Evolutionary conservation across 1,140 invertebrate genomes (phyloP).

Genomic region (Drosophila suzukii): DNA sequence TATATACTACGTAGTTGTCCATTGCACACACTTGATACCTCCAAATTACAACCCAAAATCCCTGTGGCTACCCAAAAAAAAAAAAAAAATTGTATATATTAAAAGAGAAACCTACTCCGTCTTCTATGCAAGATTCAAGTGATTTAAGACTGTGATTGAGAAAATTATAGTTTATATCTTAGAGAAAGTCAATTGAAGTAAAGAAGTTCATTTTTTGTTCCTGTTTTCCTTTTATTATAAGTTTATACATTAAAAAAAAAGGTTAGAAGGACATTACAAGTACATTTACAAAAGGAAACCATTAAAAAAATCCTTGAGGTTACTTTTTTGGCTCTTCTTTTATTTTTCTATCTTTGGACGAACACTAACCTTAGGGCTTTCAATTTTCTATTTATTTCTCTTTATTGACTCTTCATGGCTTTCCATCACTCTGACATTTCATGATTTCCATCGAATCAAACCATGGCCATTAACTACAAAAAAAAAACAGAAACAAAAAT

Average conservation of each 20-base stretch:
- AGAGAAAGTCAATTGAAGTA: not conserved
- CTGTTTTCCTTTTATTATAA: not conserved
- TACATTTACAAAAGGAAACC: too few relatives aligned
- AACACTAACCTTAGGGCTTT: slow-evolving; percentile 3
- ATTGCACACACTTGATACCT: slow-evolving; percentile 43
- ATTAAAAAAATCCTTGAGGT: too few relatives aligned
- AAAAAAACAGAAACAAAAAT: slow-evolving; percentile 16
- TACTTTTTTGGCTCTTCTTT: not conserved
- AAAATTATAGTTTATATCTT: slow-evolving; percentile 4
- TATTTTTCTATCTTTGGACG: not conserved
- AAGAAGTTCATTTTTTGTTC: not conserved
- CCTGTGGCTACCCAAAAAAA: slow-evolving; percentile 12
- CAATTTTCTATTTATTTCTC: not conserved
- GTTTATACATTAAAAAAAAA: not conserved
- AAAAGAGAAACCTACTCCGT: slow-evolving; percentile 34
- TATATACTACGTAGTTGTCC: slow-evolving; percentile 34
- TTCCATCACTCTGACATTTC: slow-evolving; percentile 33
- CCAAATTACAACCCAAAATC: slow-evolving; percentile 18
- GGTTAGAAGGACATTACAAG: too few relatives aligned
- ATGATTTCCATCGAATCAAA: slow-evolving; percentile 35
- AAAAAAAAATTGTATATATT: slow-evolving; percentile 4
- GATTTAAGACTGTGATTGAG: slow-evolving; percentile 47
- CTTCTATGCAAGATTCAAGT: slow-evolving; percentile 78
- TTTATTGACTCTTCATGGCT: slow-evolving; percentile 21
- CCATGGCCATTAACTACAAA: slow-evolving; percentile 28